Base-by-base conservation (phyloP, 2,888 invertebrate species). In the Pandemis cinnamomeana region DNA sequence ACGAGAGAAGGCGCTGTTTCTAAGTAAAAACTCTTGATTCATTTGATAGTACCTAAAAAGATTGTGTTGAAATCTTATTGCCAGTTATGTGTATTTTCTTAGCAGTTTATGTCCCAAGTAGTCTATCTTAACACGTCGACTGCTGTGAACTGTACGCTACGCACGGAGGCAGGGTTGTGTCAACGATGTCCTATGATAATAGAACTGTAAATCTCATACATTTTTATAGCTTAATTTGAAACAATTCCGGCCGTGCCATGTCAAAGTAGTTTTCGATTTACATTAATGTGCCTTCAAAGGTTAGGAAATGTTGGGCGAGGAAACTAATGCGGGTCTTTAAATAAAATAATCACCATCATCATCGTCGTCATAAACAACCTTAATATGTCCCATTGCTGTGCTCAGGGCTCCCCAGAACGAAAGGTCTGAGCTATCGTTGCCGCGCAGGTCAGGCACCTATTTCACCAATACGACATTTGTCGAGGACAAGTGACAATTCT, bases 191-290 rank as follows among this genome's bases (percentile, higher is more conserved):
- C 81, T 80, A 81, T 81, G 82, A 88, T 87, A 89, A 89, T 87
- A 86, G 82, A 78, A 80, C 80, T 81, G 83, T 84, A 88, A 89
- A 89, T 88, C 89, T 89, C 89, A 89, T 89, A 89, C 88, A 89
- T 89, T 89, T 89, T 89, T 88, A 89, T 89, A 81, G 84, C 83
- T 82, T 82, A 82, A 87, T 89, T 88, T 84, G 84, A 84, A 86
- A 86, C 86, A 85, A 85, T 86, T 85, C 82, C 78, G 83, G 80
- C 79, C 77, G 76, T 78, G 78, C 62, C 72, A 44, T 68, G 62
- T 71, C 36, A 75, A 55, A 61, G 62, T 70, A 53, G 58, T 67
- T 55, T 58, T 36, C 36, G 62, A 64, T 71, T 64, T 64, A 51
- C 36, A 58, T 48, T 62, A 53, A 64, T 63, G 46, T 67, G 44